Evolutionary conservation across 2,888 invertebrate genomes (phyloP), one percentile per base, ranked within the genome.

Genomic region (Shargacucullia verbasci): DNA sequence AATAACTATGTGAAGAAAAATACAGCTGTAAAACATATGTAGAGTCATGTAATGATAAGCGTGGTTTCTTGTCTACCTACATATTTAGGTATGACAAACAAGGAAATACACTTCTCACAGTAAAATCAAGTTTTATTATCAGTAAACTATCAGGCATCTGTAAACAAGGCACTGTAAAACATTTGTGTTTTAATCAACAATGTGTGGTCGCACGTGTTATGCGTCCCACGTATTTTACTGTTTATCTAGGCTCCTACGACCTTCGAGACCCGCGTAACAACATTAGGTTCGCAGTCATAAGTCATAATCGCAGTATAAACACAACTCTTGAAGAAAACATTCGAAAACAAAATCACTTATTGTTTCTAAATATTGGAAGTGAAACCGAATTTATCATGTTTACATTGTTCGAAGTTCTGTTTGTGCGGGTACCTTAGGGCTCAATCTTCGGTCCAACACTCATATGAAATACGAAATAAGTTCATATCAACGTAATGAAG

Each of bases 181-280:
- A 60, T 27, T 53, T 29, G 15, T 57, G 43, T 41, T 64, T 46
- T 71, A 70, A 68, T 71, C 68, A 59, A 57, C 50, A 69, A 53
- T 59, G 43, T 44, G 35, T 45, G 35, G 44, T 29, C 55, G 54
- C 73, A 76, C 72, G 60, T 76, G 69, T 59, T 39, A 50, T 45
- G 53, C 48, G 29, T 38, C 62, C 54, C 45, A 71, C 62, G 65
- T 70, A 57, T 57, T 52, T 55, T 29, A 56, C 44, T 54, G 63
- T 73, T 74, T 75, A 75, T 78, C 63, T n/a, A n/a, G n/a, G n/a
- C n/a, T 69, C 12, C 31, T 12, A 11, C 54, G 70, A 75, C 77
- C 77, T 78, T 76, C 64, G 33, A 54, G 45, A 62, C 67, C 53
- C 58, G 37, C 46, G 20, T 63, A 46, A 55, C 45, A 53, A 57